Percentiles rank a stretch among this genome's conserved stretches.
Evolutionary conservation across 2,888 invertebrate genomes (phyloP).

Genomic region (Agelastica alni): DNA sequence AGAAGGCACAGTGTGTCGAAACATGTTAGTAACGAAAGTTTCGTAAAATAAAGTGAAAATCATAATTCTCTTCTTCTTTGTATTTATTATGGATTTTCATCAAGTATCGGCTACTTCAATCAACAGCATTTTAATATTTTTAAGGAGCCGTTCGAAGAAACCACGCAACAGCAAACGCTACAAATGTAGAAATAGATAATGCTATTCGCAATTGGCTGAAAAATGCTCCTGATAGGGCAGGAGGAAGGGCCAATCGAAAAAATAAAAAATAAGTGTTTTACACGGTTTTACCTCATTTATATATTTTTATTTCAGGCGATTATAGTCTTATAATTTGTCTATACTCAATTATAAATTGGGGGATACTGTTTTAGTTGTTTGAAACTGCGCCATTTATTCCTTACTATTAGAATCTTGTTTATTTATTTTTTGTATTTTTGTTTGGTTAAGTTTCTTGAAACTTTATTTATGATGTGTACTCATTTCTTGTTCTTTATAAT

Average conservation of each 20-base stretch:
- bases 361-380: not conserved
- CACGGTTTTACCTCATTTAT: too few species aligned
- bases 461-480: slow-evolving; percentile 4
- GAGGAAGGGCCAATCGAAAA: slow-evolving; percentile 12
- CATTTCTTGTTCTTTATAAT: not conserved
- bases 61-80: too few species aligned
- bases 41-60: too few species aligned
- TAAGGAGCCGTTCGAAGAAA: slow-evolving; percentile 13
- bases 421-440: too few species aligned
- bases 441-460: slow-evolving; percentile 7
- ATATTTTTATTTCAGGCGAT: not conserved
- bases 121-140: slow-evolving; percentile 10
- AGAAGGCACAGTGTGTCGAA: too few species aligned
- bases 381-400: not conserved
- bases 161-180: slow-evolving; percentile 7
- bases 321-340: not conserved
- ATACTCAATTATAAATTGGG: not conserved
- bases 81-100: too few species aligned
- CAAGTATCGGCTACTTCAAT: too few species aligned
- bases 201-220: slow-evolving; percentile 12
- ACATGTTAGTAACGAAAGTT: too few species aligned
- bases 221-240: too few species aligned
- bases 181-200: slow-evolving; percentile 10
- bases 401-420: too few species aligned
- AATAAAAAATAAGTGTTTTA: slow-evolving; percentile 11